phyloP scores from a whole-genome alignment of 2,113 vertebrate genomes.

The Lasiurus borealis region DNA sequence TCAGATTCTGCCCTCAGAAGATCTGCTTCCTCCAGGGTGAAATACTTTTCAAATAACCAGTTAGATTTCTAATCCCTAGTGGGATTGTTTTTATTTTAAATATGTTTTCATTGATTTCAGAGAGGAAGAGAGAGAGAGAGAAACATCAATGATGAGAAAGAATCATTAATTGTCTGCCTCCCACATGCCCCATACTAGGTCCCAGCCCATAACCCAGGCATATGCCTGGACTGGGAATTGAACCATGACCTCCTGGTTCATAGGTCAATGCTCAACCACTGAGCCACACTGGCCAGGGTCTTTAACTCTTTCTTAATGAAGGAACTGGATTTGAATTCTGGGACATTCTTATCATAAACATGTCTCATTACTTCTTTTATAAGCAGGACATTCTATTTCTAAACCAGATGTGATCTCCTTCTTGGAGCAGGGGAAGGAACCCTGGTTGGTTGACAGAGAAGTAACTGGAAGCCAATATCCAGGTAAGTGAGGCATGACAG shows the following conservation, averaged over 20 bases:
- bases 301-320: slow-evolving; percentile 52
- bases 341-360: slow-evolving; percentile 53
- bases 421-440: slow-evolving; percentile 77
- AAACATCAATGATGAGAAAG: too few species aligned
- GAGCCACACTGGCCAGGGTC: background rate
- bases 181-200: too few species aligned
- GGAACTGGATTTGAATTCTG: slow-evolving; percentile 62
- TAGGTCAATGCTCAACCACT: too few species aligned
- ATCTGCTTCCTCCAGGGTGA: background rate
- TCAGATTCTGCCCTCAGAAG: background rate
- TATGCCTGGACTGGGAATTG: too few species aligned
- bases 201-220: too few species aligned
- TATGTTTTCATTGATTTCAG: too few species aligned
- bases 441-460: slow-evolving; percentile 71
- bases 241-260: too few species aligned
- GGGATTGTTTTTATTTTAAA: background rate
- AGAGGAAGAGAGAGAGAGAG: too few species aligned
- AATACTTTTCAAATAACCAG: background rate
- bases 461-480: slow-evolving; percentile 61
- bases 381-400: slow-evolving; percentile 75
- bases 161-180: too few species aligned
- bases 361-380: slow-evolving; percentile 66
- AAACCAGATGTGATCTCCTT: slow-evolving; percentile 78
- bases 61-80: slow-evolving; percentile 9
- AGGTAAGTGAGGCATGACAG: slow-evolving; percentile 65